These are phyloP conservation scores for Cantharis rustica DNA, from an alignment of 2,888 invertebrate genomes.

Conservation along the genomic window DNA sequence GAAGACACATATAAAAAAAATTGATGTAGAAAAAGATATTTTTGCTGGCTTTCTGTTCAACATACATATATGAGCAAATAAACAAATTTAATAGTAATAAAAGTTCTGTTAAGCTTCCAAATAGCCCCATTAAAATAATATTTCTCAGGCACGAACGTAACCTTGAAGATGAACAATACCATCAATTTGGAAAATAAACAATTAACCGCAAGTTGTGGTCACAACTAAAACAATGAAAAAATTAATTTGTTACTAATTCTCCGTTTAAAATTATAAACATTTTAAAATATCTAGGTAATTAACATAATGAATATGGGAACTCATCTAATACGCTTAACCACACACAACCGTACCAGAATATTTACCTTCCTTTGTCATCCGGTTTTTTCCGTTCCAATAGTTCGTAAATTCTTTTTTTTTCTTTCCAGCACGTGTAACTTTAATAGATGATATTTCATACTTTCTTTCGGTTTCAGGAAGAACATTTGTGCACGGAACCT, in stretches of 20 bases:
- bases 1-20: background rate
- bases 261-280: background rate
- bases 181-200: background rate
- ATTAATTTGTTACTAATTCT: background rate
- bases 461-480: slow-evolving; percentile 57
- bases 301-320: background rate
- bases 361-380: background rate
- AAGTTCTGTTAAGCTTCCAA: background rate
- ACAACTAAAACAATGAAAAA: background rate
- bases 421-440: background rate
- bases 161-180: background rate
- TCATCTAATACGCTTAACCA: background rate
- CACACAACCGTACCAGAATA: background rate
- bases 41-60: background rate
- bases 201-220: background rate
- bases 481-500: slow-evolving; percentile 73
- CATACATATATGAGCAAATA: background rate
- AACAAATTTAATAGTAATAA: background rate
- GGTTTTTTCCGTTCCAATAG: slow-evolving; percentile 3
- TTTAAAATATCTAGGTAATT: background rate
- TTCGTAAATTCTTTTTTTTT: background rate
- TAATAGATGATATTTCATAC: background rate
- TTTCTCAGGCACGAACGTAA: background rate
- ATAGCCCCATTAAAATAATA: background rate
- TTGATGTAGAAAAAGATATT: background rate